A percentile compares a stretch with the other conserved stretches of the same genome.
Evolutionary conservation across 2,888 invertebrate genomes (phyloP).

Genomic region (Chirona hameri): DNA sequence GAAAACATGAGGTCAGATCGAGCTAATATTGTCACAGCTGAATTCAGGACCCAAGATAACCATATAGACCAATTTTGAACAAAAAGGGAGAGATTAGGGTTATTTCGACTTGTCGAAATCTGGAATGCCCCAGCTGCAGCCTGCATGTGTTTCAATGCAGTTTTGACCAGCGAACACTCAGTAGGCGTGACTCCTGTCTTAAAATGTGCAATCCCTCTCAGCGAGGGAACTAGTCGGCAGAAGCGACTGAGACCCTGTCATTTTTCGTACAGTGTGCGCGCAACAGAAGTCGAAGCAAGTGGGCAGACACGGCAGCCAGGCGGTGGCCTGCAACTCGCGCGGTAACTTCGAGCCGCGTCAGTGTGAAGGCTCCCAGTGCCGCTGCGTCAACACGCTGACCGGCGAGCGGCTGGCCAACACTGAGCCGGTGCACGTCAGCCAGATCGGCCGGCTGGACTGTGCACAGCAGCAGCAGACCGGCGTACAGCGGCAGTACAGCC

Average conservation of each 20-base stretch:
- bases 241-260: not conserved
- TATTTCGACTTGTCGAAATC: too few species aligned
- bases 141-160: too few species aligned
- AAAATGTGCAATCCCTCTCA: too few species aligned
- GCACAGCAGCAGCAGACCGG: not conserved
- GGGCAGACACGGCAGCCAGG: slow-evolving; percentile 23
- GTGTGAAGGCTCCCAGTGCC: not conserved
- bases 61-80: too few species aligned
- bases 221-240: too few species aligned
- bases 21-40: too few species aligned
- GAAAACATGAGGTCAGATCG: too few species aligned
- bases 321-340: slow-evolving; percentile 35
- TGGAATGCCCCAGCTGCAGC: too few species aligned
- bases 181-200: too few species aligned
- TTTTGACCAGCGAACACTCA: too few species aligned
- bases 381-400: not conserved
- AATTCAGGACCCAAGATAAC: too few species aligned
- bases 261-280: not conserved
- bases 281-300: not conserved
- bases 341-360: slow-evolving; percentile 33
- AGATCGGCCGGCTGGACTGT: not conserved
- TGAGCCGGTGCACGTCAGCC: not conserved
- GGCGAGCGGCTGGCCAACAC: slow-evolving; percentile 2
- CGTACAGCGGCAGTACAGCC: not conserved
- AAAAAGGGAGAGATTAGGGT: too few species aligned